Evolutionary conservation across 92 coral and sea anemone species (phyloP), one percentile per base, ranked within the genome.

Genomic region (Palythoa caribaeorum): DNA sequence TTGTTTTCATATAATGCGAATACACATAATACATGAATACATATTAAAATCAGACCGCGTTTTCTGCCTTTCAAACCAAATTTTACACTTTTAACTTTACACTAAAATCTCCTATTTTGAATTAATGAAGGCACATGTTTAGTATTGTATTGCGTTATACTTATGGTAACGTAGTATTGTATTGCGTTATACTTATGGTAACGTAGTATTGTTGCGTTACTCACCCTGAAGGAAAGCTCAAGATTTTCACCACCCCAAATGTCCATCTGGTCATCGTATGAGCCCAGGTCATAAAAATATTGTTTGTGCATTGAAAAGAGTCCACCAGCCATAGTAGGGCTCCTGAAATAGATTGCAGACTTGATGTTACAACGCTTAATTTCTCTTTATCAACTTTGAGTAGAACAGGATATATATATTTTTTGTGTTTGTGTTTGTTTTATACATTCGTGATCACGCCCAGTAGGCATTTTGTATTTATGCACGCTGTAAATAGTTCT

Each of bases 261-360:
- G 65, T 94, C 97, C 97, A 94, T 94, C 69, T 94, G 91, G 40
- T 92, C 92, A 62, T 94, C 97, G 80, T 94, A 94, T 13, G 98
- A 88, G 36, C 98, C 98, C 60, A 94, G 90, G 20, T 94, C 98
- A 83, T 94, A 94, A 76, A 94, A 94, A 78, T 94, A 94, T 74
- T 93, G 93, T 79, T 94, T 94, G 78, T 94, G 93, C 79, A 94
- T 94, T 15, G 98, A 73, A 69, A 94, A 94, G 48, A 94, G 87
- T 47, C 98, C 98, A 19, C 98, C 98, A 17, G 98, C 98, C 98
- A 94, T 94, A 10, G 98, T 94, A 4, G 98, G 98, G 79, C 96
- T 91, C 87, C 98, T 94, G 4, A 50, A 16, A 5, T 37, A 11
- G 11, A 9, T 5, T 44, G 38, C 40, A 77, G 39, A 9, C 57